Base-by-base conservation (phyloP, 2,113 vertebrate genomes). In the Labeo rohita region DNA sequence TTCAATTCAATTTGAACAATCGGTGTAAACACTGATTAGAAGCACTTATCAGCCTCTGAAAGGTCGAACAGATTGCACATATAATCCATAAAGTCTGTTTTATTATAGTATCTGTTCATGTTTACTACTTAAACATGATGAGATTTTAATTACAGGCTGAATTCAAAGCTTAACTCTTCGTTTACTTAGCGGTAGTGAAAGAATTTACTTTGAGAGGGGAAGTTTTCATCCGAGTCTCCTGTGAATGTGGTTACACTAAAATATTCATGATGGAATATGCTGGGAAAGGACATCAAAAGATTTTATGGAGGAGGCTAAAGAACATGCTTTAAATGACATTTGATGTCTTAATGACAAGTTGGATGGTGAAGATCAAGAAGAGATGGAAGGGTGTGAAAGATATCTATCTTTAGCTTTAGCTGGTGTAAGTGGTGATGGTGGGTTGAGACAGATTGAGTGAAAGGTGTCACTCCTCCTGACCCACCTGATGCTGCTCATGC, bases 401-500 rank as follows among this genome's bases (percentile, higher is more conserved):
- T 50, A 21, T 16, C 10, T 59, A 13, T 21, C n/a, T 59, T 50
- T 59, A 13, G 18, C 23, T 70, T 50, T 10, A 59, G 63, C 21
- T 56, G 8, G 28, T 50, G 70, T 28, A 66, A 66, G 81, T 21
- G 63, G 39, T 43, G 68, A 21, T 72, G 13, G 13, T 21, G 56
- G n/a, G 45, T 18, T 23, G 70, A 77, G 15, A 81, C 34, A 68
- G 59, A 56, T 7, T 18, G 23, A 49, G 36, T 52, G 84, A 36
- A 59, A 39, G 63, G 23, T 74, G 2, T 36, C 9, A 21, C 15
- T 56, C 39, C n/a, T 65, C 28, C 15, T 7, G 34, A 93, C 94
- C 84, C 96, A 99, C 98, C 98, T 99, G 94, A 99, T 97, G 94
- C 98, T 99, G 93, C 97, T 99, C 97, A 98, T 96, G 94, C 98